Conservation (phyloP, 2,113 vertebrate genomes). For the Eudyptes chrysolophus region DNA sequence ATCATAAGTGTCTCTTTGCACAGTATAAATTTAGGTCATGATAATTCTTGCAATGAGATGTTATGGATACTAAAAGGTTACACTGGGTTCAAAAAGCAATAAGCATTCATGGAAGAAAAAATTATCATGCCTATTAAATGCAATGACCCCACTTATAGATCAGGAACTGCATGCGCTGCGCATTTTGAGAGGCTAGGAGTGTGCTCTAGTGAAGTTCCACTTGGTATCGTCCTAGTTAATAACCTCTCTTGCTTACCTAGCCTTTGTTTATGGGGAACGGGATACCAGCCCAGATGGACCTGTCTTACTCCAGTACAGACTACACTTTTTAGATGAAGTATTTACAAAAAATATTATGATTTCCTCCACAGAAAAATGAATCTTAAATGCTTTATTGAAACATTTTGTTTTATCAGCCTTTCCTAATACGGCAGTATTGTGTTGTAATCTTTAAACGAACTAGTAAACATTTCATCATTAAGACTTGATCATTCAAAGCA, state of each 20-base stretch:
- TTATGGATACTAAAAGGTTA: background rate
- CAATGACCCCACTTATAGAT: background rate
- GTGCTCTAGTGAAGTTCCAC: background rate
- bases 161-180: background rate
- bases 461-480: background rate
- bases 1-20: background rate
- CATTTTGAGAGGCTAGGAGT: background rate
- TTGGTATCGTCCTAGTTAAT: background rate
- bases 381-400: background rate
- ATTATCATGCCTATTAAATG: background rate
- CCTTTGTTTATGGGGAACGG: background rate
- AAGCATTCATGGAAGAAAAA: background rate
- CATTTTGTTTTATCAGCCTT: background rate
- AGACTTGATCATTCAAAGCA: background rate
- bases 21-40: background rate
- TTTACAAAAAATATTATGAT: background rate
- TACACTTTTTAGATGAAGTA: background rate
- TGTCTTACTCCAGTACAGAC: background rate
- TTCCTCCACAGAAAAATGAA: background rate
- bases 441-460: background rate
- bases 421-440: background rate
- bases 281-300: background rate
- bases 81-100: background rate
- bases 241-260: background rate
- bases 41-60: background rate